phyloP scores from a whole-genome alignment of 2,113 vertebrate species.

The Tyto alba region DNA sequence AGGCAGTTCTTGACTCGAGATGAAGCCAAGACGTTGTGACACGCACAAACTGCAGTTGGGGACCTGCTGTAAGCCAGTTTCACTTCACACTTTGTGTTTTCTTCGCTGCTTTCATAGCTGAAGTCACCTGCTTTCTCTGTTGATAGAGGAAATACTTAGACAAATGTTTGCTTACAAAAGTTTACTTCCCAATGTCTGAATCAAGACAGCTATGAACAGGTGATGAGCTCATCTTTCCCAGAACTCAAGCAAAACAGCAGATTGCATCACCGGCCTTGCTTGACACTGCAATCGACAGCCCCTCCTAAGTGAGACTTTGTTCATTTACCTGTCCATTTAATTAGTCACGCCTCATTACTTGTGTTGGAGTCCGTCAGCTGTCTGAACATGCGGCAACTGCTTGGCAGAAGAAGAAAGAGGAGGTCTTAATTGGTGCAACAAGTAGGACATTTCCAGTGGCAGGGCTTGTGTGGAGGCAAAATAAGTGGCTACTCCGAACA shows the following conservation, averaged over 20 bases:
- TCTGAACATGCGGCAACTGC: background rate
- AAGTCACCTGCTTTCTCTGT: background rate
- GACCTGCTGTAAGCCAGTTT: background rate
- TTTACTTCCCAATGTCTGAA: background rate
- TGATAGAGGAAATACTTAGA: background rate
- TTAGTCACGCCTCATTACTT: background rate
- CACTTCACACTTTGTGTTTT: background rate
- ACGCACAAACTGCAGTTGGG: background rate
- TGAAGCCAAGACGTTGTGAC: background rate
- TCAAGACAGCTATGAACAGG: background rate
- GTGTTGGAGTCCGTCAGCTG: background rate
- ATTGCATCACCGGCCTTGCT: background rate
- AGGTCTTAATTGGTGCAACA: background rate
- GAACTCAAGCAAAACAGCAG: background rate
- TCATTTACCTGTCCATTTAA: background rate
- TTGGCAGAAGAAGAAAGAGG: conserved; percentile 17
- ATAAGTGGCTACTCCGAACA: background rate
- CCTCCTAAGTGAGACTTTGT: background rate
- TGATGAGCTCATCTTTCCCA: background rate
- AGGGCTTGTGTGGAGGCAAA: background rate
- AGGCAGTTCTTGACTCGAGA: background rate
- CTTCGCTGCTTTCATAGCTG: background rate
- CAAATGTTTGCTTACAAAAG: background rate
- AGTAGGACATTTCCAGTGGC: background rate
- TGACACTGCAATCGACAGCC: background rate